Percentiles rank a stretch among this genome's conserved stretches.
Conservation (phyloP, 2,797 vertebrate species). For the Karalla daura region DNA sequence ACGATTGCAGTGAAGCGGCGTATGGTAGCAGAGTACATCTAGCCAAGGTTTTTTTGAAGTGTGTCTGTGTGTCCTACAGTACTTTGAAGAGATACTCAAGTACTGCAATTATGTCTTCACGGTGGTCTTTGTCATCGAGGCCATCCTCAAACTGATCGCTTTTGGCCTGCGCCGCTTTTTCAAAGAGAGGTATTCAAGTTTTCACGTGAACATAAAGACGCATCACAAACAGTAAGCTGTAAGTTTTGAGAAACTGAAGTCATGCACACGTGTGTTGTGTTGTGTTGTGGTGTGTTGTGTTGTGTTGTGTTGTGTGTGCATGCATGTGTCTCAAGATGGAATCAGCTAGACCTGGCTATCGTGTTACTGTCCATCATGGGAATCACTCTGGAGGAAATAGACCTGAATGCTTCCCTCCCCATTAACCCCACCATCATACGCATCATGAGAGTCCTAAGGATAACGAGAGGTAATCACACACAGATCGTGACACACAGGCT, state of each 20-base stretch:
- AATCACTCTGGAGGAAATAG: conserved; percentile 95
- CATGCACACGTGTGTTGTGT: too few relatives aligned
- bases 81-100: conserved; percentile 94
- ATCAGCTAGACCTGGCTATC: conserved; percentile 95
- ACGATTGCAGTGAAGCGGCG: conserved; percentile 68
- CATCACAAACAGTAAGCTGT: neutral
- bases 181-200: conserved; percentile 90
- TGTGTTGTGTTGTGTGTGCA: too few relatives aligned
- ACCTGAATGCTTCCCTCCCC: conserved; percentile 93
- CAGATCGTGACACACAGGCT: conserved; percentile 28
- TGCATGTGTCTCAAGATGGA: conserved; percentile 87
- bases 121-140: conserved; percentile 93
- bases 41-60: conserved; percentile 20
- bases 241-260: neutral
- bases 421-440: conserved; percentile 98
- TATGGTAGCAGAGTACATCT: conserved; percentile 43
- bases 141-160: conserved; percentile 91
- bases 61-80: conserved; percentile 79
- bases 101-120: conserved; percentile 99
- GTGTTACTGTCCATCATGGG: conserved; percentile 96
- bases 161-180: conserved; percentile 96
- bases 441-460: conserved; percentile 96
- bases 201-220: neutral
- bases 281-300: too few relatives aligned
- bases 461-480: conserved; percentile 90